Percentiles rank a stretch among this genome's conserved stretches.
Evolutionary conservation across 2,888 invertebrate species (phyloP).

Genomic region (Ptilodon capucinus): DNA sequence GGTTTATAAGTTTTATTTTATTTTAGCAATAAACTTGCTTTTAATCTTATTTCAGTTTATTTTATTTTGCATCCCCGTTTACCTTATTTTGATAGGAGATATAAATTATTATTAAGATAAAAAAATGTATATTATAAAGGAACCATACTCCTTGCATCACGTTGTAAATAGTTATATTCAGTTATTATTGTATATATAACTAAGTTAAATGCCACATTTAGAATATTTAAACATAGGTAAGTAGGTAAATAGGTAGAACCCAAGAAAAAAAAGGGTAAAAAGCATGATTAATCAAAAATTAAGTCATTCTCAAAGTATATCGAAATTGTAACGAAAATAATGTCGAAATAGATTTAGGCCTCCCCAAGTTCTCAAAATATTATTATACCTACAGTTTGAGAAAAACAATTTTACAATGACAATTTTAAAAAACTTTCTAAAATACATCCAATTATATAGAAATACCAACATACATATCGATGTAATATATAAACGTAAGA

Average conservation of each 20-base stretch:
- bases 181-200: conserved; percentile 63
- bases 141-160: conserved; percentile 81
- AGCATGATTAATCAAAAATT: conserved; percentile 68
- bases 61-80: conserved; percentile 60
- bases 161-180: conserved; percentile 63
- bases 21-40: conserved; percentile 83
- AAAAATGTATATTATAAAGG: conserved; percentile 71
- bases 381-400: conserved; percentile 49
- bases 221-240: conserved; percentile 43
- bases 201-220: conserved; percentile 50
- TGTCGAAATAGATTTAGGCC: conserved; percentile 61
- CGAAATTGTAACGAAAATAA: conserved; percentile 57
- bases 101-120: conserved; percentile 33
- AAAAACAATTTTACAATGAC: conserved; percentile 50
- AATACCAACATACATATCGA: conserved; percentile 81
- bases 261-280: conserved; percentile 51
- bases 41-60: conserved; percentile 71
- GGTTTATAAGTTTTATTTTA: conserved; percentile 79
- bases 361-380: conserved; percentile 38
- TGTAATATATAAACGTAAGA: conserved; percentile 75
- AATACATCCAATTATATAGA: conserved; percentile 69
- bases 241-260: conserved; percentile 57
- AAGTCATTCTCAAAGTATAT: conserved; percentile 58
- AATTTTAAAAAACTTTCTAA: conserved; percentile 47
- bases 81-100: conserved; percentile 44